phyloP scores from a whole-genome alignment of 1,140 invertebrate genomes.

The Grapholita molesta region DNA sequence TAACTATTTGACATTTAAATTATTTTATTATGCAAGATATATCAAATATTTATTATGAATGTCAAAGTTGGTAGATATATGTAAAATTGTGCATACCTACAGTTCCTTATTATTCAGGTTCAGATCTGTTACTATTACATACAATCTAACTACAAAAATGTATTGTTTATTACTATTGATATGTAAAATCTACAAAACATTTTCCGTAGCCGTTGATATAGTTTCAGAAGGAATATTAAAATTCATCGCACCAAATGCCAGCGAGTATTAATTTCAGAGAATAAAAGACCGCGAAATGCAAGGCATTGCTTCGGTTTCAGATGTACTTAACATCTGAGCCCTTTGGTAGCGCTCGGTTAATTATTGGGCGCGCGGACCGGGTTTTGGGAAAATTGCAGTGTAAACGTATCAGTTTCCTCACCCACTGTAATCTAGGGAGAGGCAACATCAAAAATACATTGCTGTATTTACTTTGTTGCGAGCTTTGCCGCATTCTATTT shows the following conservation, averaged over 20 bases:
- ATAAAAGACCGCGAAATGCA: constrained; percentile 37
- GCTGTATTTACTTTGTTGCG: constrained; percentile 20
- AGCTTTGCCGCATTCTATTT: not conserved
- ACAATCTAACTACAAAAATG: too few species aligned
- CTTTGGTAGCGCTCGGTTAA: constrained; percentile 39
- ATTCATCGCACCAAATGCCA: constrained; percentile 3
- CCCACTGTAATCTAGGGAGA: constrained; percentile 8
- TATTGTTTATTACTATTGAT: not conserved
- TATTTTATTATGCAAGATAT: too few species aligned
- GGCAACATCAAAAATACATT: constrained; percentile 23
- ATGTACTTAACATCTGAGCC: constrained; percentile 42
- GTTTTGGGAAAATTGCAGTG: constrained; percentile 23
- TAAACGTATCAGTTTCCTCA: constrained; percentile 25
- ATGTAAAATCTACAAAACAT: not conserved
- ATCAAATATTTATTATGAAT: too few species aligned
- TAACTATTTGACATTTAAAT: too few species aligned
- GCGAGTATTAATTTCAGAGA: constrained; percentile 42
- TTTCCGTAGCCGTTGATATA: not conserved
- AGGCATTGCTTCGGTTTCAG: constrained; percentile 42
- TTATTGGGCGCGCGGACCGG: constrained; percentile 33
- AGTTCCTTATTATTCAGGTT: too few species aligned
- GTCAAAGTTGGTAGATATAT: too few species aligned
- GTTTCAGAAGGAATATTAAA: not conserved
- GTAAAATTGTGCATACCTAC: too few species aligned
- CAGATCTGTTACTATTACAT: too few species aligned